phyloP scores from a whole-genome alignment of 2,888 invertebrate genomes.

The Caenorhabditis imperialis region DNA sequence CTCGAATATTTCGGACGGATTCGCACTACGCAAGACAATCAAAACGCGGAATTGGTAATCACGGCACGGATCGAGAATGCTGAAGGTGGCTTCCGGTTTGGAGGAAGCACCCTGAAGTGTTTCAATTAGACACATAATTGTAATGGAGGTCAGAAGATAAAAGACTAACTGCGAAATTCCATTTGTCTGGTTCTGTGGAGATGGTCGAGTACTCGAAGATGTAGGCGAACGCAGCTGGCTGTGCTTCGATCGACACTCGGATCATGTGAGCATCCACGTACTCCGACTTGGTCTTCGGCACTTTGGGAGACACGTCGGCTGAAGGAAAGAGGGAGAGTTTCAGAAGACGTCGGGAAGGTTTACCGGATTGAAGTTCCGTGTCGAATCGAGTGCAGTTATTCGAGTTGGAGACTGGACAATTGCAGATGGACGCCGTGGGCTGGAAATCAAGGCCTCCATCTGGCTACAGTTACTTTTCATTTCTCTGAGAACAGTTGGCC shows the following conservation, averaged over 20 bases:
- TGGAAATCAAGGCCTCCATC: slow-evolving; percentile 34
- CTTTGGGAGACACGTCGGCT: slow-evolving; percentile 56
- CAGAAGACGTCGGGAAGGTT: too few species aligned
- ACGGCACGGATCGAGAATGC: slow-evolving; percentile 73
- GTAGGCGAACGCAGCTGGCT: slow-evolving; percentile 74
- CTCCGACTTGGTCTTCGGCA: slow-evolving; percentile 57
- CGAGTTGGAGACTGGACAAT: slow-evolving; percentile 65
- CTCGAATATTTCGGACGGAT: slow-evolving; percentile 63
- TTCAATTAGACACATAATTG: slow-evolving; percentile 8
- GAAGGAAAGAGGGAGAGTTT: slow-evolving; percentile 31
- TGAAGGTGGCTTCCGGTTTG: slow-evolving; percentile 70
- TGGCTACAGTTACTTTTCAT: background rate
- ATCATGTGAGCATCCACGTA: slow-evolving; percentile 72
- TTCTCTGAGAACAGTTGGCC: background rate
- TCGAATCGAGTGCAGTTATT: slow-evolving; percentile 65
- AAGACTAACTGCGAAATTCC: slow-evolving; percentile 74
- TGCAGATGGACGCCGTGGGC: slow-evolving; percentile 69
- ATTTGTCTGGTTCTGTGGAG: slow-evolving; percentile 68
- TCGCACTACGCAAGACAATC: slow-evolving; percentile 67
- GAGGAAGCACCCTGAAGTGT: slow-evolving; percentile 72
- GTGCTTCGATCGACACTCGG: slow-evolving; percentile 59
- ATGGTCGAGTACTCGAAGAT: slow-evolving; percentile 74
- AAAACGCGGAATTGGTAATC: slow-evolving; percentile 75
- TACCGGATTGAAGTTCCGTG: slow-evolving; percentile 35
- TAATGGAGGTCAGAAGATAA: background rate